Conservation (phyloP, 2,888 invertebrate genomes). For the Zygaena filipendulae region DNA sequence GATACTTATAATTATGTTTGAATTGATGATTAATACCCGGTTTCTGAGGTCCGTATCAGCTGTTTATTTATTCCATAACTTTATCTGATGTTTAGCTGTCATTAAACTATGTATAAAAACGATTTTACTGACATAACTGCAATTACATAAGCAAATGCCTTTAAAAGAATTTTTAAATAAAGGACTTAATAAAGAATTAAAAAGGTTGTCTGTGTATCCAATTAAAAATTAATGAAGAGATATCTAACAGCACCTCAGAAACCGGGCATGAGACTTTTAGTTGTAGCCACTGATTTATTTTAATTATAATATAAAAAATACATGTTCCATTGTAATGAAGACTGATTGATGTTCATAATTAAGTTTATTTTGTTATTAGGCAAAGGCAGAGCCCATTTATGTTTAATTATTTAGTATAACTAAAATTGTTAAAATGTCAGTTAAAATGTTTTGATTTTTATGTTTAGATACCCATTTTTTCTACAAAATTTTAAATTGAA, state of each 20-base stretch:
- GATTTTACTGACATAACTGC: slow-evolving; percentile 13
- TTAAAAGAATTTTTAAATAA: slow-evolving; percentile 12
- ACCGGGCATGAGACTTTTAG: slow-evolving; percentile 12
- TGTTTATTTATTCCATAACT: slow-evolving; percentile 11
- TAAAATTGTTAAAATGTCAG: slow-evolving; percentile 9
- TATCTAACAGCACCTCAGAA: slow-evolving; percentile 10
- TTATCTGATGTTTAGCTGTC: slow-evolving; percentile 12
- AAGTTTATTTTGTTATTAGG: too few relatives aligned
- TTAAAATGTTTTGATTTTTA: slow-evolving; percentile 9
- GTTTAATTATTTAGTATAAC: too few relatives aligned
- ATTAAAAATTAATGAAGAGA: slow-evolving; percentile 11
- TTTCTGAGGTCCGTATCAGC: slow-evolving; percentile 8
- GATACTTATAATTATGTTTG: slow-evolving; percentile 12
- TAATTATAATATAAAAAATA: slow-evolving; percentile 11
- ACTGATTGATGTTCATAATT: too few relatives aligned
- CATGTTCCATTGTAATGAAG: too few relatives aligned
- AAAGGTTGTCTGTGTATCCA: slow-evolving; percentile 12
- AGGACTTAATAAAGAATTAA: slow-evolving; percentile 12
- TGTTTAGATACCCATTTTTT: slow-evolving; percentile 9
- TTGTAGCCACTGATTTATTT: slow-evolving; percentile 12
- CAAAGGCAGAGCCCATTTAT: slow-evolving; percentile 11
- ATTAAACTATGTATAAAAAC: slow-evolving; percentile 11
- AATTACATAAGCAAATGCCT: slow-evolving; percentile 11
- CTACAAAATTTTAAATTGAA: slow-evolving; percentile 11
- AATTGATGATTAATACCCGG: slow-evolving; percentile 12